Evolutionary conservation across 1,140 invertebrate species (phyloP).

Genomic region (Drosophila lacteicornis): DNA sequence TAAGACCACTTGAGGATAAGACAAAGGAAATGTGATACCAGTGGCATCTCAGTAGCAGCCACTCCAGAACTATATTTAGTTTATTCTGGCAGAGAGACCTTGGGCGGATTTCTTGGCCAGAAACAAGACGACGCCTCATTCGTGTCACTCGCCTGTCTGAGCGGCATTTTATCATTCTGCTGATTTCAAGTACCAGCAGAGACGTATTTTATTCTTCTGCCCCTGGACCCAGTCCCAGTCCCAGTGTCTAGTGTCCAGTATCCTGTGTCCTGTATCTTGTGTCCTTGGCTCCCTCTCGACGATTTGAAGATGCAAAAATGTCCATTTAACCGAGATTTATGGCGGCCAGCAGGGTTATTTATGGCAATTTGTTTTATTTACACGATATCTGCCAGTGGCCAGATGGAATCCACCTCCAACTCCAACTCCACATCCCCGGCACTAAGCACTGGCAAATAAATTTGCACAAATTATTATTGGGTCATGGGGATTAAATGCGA

Average conservation of each 20-base stretch:
- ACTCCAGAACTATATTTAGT: slow-evolving; percentile 5
- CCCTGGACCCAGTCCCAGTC: slow-evolving; percentile 2
- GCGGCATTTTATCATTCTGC: slow-evolving; percentile 74
- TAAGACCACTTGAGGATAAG: background rate
- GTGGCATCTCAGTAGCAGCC: slow-evolving; percentile 2
- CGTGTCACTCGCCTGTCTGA: slow-evolving; percentile 38
- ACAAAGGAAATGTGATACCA: slow-evolving; percentile 1
- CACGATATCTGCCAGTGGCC: slow-evolving; percentile 76
- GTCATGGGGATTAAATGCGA: slow-evolving; percentile 73
- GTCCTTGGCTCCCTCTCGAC: slow-evolving; percentile 51
- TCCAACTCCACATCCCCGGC: slow-evolving; percentile 7
- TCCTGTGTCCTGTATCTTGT: slow-evolving; percentile 30
- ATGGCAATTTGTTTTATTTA: slow-evolving; percentile 84
- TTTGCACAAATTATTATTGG: slow-evolving; percentile 81
- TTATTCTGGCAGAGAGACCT: slow-evolving; percentile 30
- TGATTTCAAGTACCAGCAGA: slow-evolving; percentile 65
- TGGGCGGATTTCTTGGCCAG: slow-evolving; percentile 11
- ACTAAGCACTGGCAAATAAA: slow-evolving; percentile 79
- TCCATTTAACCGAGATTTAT: slow-evolving; percentile 83
- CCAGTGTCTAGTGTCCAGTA: slow-evolving; percentile 10
- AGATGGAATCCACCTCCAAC: slow-evolving; percentile 43
- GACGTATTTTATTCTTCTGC: slow-evolving; percentile 32
- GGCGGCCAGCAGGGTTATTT: slow-evolving; percentile 77
- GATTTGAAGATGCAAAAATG: slow-evolving; percentile 83
- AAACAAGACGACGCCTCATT: slow-evolving; percentile 16